Evolutionary conservation across 2,888 invertebrate genomes (phyloP).

Genomic region (Acanthopleura granulata): DNA sequence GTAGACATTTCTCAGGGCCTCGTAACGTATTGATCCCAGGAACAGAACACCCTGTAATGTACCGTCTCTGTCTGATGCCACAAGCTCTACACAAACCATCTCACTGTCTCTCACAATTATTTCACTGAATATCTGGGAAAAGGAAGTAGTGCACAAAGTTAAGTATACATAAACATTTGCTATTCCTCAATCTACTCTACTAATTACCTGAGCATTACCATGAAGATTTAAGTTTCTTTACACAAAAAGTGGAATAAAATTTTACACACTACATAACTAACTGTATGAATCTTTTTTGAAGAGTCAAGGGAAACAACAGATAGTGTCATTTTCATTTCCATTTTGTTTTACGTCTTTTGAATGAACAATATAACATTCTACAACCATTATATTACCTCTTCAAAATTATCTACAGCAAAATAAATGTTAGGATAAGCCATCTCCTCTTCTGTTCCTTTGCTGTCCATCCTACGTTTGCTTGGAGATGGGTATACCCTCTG

Average conservation of each 20-base stretch:
- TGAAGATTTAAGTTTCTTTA: too few species aligned
- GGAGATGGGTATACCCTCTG: constrained; percentile 96
- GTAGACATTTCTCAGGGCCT: constrained; percentile 96
- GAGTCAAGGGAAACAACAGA: too few species aligned
- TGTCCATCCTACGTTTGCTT: constrained; percentile 95
- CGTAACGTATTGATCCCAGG: constrained; percentile 96
- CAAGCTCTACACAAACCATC: constrained; percentile 98
- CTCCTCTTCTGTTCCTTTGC: constrained; percentile 97
- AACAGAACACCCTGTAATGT: constrained; percentile 93
- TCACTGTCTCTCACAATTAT: constrained; percentile 97
- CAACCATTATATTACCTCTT: constrained; percentile 87
- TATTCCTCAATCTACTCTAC: too few species aligned
- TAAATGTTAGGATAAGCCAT: constrained; percentile 99
- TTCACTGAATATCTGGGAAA: constrained; percentile 86
- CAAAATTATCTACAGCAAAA: constrained; percentile 99
- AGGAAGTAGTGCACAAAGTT: too few species aligned
- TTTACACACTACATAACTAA: too few species aligned
- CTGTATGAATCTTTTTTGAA: too few species aligned
- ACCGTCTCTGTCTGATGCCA: constrained; percentile 90
- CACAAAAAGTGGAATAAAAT: too few species aligned
- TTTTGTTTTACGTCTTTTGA: too few species aligned
- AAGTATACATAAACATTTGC: too few species aligned
- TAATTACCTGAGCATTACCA: too few species aligned
- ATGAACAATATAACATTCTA: background rate
- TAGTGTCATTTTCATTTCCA: too few species aligned